Evolutionary conservation across 2,113 vertebrate genomes (phyloP), one percentile per base, ranked within the genome.

Genomic region (Grantiella picta): DNA sequence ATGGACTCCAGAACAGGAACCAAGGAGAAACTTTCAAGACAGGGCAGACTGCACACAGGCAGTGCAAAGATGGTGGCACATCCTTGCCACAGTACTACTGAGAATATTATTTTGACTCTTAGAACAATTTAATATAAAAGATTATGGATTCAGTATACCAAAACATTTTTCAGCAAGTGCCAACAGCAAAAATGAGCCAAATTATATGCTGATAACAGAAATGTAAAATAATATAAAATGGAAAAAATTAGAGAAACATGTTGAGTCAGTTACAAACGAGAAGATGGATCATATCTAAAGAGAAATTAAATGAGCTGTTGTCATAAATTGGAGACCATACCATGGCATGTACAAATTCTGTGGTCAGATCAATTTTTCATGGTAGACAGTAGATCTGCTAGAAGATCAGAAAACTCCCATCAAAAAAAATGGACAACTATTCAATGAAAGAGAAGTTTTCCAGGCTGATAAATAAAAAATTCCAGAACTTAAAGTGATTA

Each of bases 41-140:
- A 47, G 10, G 9, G 19, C 5, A 64, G 5, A 40, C 5, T 38
- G 21, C 22, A 78, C 5, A 12, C 0, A 2, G 44, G 7, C 61
- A 71, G 11, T 64, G 47, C 17, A 84, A 73, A 78, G 13, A 29
- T 1, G 1, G 14, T 50, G 23, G 10, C 15, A 71, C 8, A 3
- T 63, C 81, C n/a, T 76, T 86, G 38, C 18, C 13, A 66, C 11
- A 64, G 23, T 17, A 70, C 17, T 50, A 44, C 5, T 31, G 40
- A 76, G 22, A 89, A 57, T 11, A 71, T 2, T 3, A 35, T 59
- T 77, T 59, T 82, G 17, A 79, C 13, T 63, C 9, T 63, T 66
- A 53, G 31, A 78, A 66, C 31, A 81, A 53, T 5, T 36, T 3
- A 84, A 84, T 75, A 70, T 57, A 66, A 70, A 73, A 66, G 11